Conservation (phyloP, 2,797 vertebrate genomes). For the Podargus strigoides region DNA sequence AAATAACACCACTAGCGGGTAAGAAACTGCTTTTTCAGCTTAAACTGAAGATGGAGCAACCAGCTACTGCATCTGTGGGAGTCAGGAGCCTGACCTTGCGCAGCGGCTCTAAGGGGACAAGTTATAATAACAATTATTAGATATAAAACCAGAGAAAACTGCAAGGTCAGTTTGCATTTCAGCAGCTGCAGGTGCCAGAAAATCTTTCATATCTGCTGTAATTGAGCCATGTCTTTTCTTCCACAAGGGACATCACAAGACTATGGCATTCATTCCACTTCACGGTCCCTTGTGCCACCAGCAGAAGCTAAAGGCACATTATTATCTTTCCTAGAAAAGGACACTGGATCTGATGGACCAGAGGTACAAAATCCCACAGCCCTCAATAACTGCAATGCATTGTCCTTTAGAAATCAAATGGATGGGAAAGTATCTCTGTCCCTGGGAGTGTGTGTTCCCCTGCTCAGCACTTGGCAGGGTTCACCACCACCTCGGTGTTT, state of each 20-base stretch:
- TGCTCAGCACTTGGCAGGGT: neutral
- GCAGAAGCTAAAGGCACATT: neutral
- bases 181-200: constrained; percentile 5
- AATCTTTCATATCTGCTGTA: neutral
- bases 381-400: neutral
- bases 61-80: neutral
- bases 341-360: neutral
- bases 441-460: fast-evolving
- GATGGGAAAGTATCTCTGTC: neutral
- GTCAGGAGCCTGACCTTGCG: neutral
- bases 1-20: fast-evolving
- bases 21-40: neutral
- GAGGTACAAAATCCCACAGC: neutral
- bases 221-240: neutral
- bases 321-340: neutral
- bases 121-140: neutral
- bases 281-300: neutral
- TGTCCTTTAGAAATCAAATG: neutral
- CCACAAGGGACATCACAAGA: neutral
- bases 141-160: neutral
- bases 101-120: neutral
- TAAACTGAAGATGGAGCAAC: neutral
- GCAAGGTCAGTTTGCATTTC: constrained; percentile 23
- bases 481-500: neutral
- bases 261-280: neutral